Conservation (phyloP, 2,888 invertebrate species). For the Tenthredo livida region DNA sequence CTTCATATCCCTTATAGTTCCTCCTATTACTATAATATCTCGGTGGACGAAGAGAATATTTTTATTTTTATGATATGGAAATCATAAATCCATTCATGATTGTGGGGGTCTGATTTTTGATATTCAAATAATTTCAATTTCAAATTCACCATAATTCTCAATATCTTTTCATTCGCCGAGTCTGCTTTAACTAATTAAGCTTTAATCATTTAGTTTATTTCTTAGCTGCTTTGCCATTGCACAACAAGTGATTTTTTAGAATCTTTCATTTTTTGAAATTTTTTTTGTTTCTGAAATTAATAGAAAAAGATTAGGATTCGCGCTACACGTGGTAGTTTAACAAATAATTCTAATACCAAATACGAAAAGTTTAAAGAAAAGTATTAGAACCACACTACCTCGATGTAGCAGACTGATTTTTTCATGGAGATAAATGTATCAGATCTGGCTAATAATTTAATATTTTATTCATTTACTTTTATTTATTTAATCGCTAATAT, state of each 20-base stretch:
- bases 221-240: neutral
- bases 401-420: neutral
- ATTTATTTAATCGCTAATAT: neutral
- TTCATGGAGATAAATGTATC: constrained; percentile 8
- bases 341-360: neutral
- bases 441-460: constrained; percentile 15
- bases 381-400: neutral
- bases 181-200: neutral
- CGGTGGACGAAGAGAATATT: constrained; percentile 8
- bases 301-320: neutral
- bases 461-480: neutral
- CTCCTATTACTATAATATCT: neutral
- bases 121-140: neutral
- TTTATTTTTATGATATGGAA: neutral
- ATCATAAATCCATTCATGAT: neutral
- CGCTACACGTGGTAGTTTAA: neutral
- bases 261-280: neutral
- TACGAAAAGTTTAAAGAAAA: neutral
- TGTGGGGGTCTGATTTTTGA: neutral
- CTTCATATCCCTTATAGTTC: neutral
- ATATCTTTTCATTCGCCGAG: constrained; percentile 1
- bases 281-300: neutral
- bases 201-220: neutral
- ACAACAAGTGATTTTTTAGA: constrained; percentile 33
- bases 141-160: neutral